Percentiles rank a stretch among this genome's conserved stretches.
Conservation (phyloP, 1,140 invertebrate species). For the Drosophila ohnishii region DNA sequence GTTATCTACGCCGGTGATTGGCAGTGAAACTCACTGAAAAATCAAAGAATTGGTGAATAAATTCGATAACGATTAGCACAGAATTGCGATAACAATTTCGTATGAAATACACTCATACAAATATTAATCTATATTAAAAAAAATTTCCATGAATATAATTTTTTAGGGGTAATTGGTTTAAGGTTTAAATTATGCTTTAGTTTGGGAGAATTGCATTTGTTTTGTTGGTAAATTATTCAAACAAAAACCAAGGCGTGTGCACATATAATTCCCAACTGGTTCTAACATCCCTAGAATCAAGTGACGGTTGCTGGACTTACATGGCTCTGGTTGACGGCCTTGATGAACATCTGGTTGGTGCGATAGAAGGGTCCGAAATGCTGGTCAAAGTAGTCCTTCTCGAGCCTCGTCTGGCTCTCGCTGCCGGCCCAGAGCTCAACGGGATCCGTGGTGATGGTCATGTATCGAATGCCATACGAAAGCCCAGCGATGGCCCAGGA, state of each 20-base stretch:
- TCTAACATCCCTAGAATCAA: too few species aligned
- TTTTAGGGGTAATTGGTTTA: too few species aligned
- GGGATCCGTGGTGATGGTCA: constrained; percentile 92
- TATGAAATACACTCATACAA: not conserved
- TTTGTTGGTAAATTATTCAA: too few species aligned
- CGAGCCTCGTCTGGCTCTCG: constrained; percentile 88
- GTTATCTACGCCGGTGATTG: not conserved
- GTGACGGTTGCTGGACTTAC: constrained; percentile 47
- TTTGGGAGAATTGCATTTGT: too few species aligned
- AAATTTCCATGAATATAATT: too few species aligned
- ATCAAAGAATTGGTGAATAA: constrained; percentile 2
- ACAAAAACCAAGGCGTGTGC: too few species aligned
- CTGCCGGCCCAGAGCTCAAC: constrained; percentile 95
- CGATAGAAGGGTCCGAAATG: constrained; percentile 96
- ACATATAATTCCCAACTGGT: too few species aligned
- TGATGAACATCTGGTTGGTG: constrained; percentile 91
- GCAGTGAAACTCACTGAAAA: not conserved
- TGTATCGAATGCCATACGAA: constrained; percentile 86
- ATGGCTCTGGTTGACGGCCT: constrained; percentile 61
- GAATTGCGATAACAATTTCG: not conserved
- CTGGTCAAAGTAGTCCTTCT: constrained; percentile 93
- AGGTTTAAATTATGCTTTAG: too few species aligned
- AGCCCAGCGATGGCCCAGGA: constrained; percentile 85
- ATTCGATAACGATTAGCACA: not conserved
- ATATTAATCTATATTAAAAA: too few species aligned